Base-by-base conservation (phyloP, 2,888 invertebrate species). In the Incurvaria masculella region DNA sequence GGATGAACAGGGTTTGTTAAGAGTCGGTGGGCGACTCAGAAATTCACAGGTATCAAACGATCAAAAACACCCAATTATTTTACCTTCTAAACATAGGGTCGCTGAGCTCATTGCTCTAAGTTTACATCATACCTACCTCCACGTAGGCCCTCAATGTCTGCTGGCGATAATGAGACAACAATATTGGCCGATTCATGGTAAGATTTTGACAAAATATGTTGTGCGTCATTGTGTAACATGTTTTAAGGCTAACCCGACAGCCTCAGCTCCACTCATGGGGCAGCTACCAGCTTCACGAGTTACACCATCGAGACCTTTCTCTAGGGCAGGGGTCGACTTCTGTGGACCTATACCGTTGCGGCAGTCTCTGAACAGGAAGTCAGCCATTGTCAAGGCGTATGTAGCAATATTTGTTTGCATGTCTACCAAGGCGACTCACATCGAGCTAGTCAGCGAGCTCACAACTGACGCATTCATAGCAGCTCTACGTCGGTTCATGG, bases 391-490 rank as follows among this genome's bases (percentile, higher is more conserved):
- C 20, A 45, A 16, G 44, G 46, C 20, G 42, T 42, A 42, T 39
- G 46, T 49, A 4, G 21, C 21, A 11, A 21, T 49, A 4, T 42
- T 47, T 16, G 42, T 42, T 1, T 47, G 47, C 20, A 21, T 23
- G n/a, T 4, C 33, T 4, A 40, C 40, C 6, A 47, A 47, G 33
- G 43, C 47, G 2, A 23, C 46, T 42, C 55, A 49, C 26, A n/a
- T 52, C 3, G 54, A 56, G 27, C 19, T 56, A 10, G 50, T 45
- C 1, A 43, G 21, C 21, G 52, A 52, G 20, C 41, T 53, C 2
- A 51, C 52, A 1, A 51, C 52, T 33, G 49, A 50, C 3, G 26
- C 51, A 1, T 55, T 55, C 47, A 47, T 56, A 14, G 53, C 53
- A 44, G 45, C 50, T 26, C 47, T 55, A 8, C 47, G 51, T 5